Evolutionary conservation across 1,140 invertebrate species (phyloP), one percentile per base, ranked within the genome.

Genomic region (Bombus superbus): DNA sequence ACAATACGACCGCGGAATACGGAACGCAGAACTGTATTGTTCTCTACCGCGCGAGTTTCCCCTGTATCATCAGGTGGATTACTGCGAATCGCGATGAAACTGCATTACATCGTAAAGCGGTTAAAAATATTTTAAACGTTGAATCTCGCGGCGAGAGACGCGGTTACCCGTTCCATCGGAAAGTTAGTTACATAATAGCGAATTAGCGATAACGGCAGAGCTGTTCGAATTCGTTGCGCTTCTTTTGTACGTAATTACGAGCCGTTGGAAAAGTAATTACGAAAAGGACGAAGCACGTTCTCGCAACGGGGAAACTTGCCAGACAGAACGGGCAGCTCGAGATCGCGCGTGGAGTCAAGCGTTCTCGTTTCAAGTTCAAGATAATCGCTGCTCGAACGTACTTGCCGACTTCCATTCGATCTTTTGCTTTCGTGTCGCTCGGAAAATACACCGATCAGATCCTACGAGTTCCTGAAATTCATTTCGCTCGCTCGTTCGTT

Each of bases 201-300:
- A 83, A 76, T 66, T 68, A 75, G 74, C 38, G 62, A 32, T 38
- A 64, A 35, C 44, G 38, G 15, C 5, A 25, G 66, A 6, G 64
- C 42, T 44, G 42, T 57, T 77, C 35, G 32, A 47, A 66, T 71
- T 82, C 53, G 42, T 74, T 28, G 35, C 62, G 35, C 11, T 76
- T 38, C 42, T 66, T 44, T 82, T 59, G 9, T 11, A 10, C 15
- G n/a, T 47, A 64, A 53, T 44, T 72, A 38, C 38, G 8, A 47
- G 13, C 15, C 57, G 59, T 78, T 25, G 76, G 25, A 9, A 72
- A 80, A 80, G 76, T 80, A 80, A 80, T 80, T 85, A 62, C 32
- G 78, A 80, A 80, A 59, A 59, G 40, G 68, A 53, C 53, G 83
- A 64, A 72, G 57, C 47, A 32, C 35, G 47, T 38, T 78, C 42